phyloP scores from a whole-genome alignment of 2,113 vertebrate species.

The Cynopterus brachyotis region DNA sequence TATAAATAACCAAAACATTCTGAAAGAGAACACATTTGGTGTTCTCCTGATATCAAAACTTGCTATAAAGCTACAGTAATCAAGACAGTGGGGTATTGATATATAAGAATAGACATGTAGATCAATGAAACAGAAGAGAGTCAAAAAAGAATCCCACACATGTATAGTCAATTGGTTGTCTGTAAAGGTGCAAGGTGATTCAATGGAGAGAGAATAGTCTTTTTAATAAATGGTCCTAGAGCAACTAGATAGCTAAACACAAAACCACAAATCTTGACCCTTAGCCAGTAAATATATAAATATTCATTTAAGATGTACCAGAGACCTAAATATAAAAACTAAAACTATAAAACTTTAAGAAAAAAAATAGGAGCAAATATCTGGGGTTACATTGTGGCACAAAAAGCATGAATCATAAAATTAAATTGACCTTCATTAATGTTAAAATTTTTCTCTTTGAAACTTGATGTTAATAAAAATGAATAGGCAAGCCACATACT shows the following conservation, averaged over 20 bases:
- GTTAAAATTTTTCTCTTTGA: conserved; percentile 1
- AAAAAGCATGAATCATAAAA: conserved; percentile 25
- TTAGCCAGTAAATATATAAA: background rate
- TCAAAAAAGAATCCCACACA: background rate
- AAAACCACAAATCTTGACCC: conserved; percentile 15
- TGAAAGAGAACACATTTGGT: background rate
- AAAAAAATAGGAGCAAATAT: conserved; percentile 24
- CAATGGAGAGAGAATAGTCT: background rate
- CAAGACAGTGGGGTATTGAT: background rate
- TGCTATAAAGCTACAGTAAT: background rate
- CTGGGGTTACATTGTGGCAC: background rate
- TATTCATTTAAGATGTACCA: conserved; percentile 27
- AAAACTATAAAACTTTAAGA: conserved; percentile 26
- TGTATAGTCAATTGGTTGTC: background rate
- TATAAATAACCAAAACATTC: background rate
- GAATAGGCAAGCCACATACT: background rate
- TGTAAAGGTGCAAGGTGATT: background rate
- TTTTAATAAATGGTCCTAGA: background rate
- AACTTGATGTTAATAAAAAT: background rate
- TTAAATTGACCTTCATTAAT: conserved; percentile 29
- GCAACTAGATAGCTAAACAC: background rate
- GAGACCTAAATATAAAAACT: background rate
- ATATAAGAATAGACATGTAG: background rate
- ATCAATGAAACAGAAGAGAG: background rate
- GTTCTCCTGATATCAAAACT: background rate